phyloP scores from a whole-genome alignment of 2,797 vertebrate species.

The Gallinago stenura region DNA sequence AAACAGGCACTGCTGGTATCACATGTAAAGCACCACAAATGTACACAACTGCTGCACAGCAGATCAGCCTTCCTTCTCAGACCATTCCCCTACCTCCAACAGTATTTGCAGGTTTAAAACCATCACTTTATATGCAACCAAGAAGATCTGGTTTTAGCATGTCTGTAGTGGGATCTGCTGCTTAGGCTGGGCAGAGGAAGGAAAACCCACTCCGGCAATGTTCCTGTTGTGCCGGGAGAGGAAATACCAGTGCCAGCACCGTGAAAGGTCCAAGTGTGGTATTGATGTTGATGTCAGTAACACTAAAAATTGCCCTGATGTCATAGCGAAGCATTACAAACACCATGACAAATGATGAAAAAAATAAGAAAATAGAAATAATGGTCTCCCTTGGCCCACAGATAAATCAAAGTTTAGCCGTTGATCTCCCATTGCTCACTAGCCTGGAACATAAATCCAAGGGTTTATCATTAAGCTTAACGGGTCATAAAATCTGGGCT shows the following conservation, averaged over 20 bases:
- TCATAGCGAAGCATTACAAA: not conserved
- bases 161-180: not conserved
- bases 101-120: not conserved
- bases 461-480: slow-evolving; percentile 65
- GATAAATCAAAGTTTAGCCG: slow-evolving; percentile 31
- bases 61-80: not conserved
- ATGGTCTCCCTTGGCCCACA: not conserved
- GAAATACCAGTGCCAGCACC: not conserved
- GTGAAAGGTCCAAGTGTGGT: not conserved
- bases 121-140: not conserved
- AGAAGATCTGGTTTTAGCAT: not conserved
- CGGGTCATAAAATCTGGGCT: slow-evolving; percentile 60
- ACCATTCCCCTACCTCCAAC: not conserved
- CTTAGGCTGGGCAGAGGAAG: not conserved
- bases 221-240: not conserved
- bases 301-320: not conserved
- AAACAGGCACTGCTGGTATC: not conserved
- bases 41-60: not conserved
- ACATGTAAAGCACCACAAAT: not conserved
- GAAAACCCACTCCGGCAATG: not conserved
- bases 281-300: not conserved
- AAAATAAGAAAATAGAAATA: slow-evolving; percentile 19
- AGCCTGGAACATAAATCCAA: slow-evolving; percentile 6
- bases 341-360: not conserved
- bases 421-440: slow-evolving; percentile 27